Evolutionary conservation across 2,888 invertebrate genomes (phyloP).

Genomic region (Lasioglossum figueresi): DNA sequence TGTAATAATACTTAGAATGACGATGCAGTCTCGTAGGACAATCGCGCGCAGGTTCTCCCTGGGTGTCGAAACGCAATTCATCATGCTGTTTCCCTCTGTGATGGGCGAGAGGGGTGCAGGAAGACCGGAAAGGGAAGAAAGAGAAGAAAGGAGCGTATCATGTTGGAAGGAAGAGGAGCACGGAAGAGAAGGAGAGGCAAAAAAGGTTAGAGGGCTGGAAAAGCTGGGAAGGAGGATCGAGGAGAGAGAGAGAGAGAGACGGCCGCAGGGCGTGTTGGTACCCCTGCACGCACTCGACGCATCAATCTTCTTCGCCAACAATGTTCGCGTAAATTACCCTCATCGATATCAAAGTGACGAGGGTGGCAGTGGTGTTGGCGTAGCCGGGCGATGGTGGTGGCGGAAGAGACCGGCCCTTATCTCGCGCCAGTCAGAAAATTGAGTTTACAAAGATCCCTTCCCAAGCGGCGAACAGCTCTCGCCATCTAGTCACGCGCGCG

Average conservation of each 20-base stretch:
- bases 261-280: slow-evolving; percentile 46
- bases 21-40: slow-evolving; percentile 71
- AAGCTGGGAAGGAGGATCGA: slow-evolving; percentile 11
- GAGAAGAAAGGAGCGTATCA: background rate
- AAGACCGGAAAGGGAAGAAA: slow-evolving; percentile 1
- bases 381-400: slow-evolving; percentile 49
- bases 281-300: slow-evolving; percentile 78
- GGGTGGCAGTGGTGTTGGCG: slow-evolving; percentile 60
- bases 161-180: background rate
- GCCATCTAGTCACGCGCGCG: slow-evolving; percentile 40
- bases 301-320: slow-evolving; percentile 83
- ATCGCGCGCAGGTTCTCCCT: slow-evolving; percentile 49
- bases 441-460: slow-evolving; percentile 73
- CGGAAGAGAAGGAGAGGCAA: slow-evolving; percentile 15
- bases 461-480: slow-evolving; percentile 27
- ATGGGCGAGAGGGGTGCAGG: slow-evolving; percentile 5
- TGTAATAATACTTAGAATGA: slow-evolving; percentile 69
- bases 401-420: slow-evolving; percentile 73
- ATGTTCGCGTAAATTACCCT: slow-evolving; percentile 83
- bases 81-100: slow-evolving; percentile 61
- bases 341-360: slow-evolving; percentile 81
- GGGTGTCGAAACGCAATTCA: slow-evolving; percentile 80
- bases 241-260: slow-evolving; percentile 3
- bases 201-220: slow-evolving; percentile 17
- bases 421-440: slow-evolving; percentile 74